A percentile compares a stretch with the other conserved stretches of the same genome.
These are phyloP conservation scores for Dascillus cervinus DNA, from an alignment of 2,888 invertebrate genomes.

Conservation along the genomic window DNA sequence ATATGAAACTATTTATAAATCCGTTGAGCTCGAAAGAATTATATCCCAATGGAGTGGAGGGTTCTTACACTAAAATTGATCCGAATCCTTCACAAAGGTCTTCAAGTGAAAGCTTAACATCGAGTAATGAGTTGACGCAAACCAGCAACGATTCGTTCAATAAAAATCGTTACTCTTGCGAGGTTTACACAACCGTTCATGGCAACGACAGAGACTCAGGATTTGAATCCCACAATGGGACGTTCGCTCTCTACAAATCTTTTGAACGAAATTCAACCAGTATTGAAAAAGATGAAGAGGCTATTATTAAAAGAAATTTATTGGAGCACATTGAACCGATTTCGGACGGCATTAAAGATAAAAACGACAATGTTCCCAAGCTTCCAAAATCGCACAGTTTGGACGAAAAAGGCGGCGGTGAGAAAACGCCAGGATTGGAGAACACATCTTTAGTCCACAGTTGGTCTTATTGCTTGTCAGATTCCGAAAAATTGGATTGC, in stretches of 20 bases:
- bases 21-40: constrained; percentile 40
- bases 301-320: constrained; percentile 15
- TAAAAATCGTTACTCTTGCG: constrained; percentile 19
- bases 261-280: constrained; percentile 1
- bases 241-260: constrained; percentile 14
- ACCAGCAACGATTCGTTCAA: constrained; percentile 27
- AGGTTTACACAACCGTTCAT: constrained; percentile 3
- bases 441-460: constrained; percentile 48
- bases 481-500: constrained; percentile 41
- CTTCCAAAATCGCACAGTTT: constrained; percentile 39
- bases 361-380: constrained; percentile 4
- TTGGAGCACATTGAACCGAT: constrained; percentile 39
- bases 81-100: constrained; percentile 28
- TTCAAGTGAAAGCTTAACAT: constrained; percentile 35
- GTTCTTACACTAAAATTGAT: constrained; percentile 36
- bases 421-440: constrained; percentile 39
- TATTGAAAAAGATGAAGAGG: constrained; percentile 3
- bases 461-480: constrained; percentile 46
- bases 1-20: constrained; percentile 41
- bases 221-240: constrained; percentile 28
- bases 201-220: constrained; percentile 30
- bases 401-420: constrained; percentile 36
- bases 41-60: constrained; percentile 38
- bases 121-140: constrained; percentile 31
- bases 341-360: constrained; percentile 34